Evolutionary conservation across 2,113 vertebrate genomes (phyloP), one percentile per base, ranked within the genome.

Genomic region (Dipodomys merriami): DNA sequence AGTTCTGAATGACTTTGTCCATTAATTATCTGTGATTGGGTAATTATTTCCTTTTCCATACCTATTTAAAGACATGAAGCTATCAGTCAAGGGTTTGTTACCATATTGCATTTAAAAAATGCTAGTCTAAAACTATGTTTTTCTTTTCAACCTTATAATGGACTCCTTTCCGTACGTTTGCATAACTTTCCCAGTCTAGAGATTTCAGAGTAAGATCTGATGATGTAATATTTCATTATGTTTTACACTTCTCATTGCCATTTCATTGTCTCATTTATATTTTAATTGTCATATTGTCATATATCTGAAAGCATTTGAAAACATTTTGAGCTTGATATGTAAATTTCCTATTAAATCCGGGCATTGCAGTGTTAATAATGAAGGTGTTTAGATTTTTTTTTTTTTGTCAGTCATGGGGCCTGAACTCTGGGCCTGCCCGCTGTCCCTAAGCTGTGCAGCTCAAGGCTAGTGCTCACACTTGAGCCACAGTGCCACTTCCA

Each of bases 191-290:
- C 33, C 86, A n/a, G 35, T 81, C 57, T 65, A 89, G 73, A 46
- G 20, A 92, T 83, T 65, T 94, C 22, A 65, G 60, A 39, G 83
- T 67, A 86, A 91, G 85, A 92, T 76, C 39, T 57, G 85, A 86
- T 96, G 87, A 91, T 93, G 73, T 77, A 90, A 33, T 53, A 80
- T 87, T 91, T 94, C 60, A 64, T 95, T 64, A 67, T 79, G 44
- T 89, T 16, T 86, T 93, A 27, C 2, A 64, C 29, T 92, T 86
- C 62, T 16, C 9, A 11, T 89, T 95, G 72, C 86, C 71, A 68
- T 69, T 69, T 87, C 30, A 72, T 74, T 79, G 57, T 94, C 30
- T 67, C 62, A 10, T 91, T 89, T 92, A 16, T 64, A 29, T 89
- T 94, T 95, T 93, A 11, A 20, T 88, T 73, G 84, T 93, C 60